Percentiles rank a stretch among this genome's conserved stretches.
Conservation (phyloP, 1,140 invertebrate species). For the Coboldia fuscipes region DNA sequence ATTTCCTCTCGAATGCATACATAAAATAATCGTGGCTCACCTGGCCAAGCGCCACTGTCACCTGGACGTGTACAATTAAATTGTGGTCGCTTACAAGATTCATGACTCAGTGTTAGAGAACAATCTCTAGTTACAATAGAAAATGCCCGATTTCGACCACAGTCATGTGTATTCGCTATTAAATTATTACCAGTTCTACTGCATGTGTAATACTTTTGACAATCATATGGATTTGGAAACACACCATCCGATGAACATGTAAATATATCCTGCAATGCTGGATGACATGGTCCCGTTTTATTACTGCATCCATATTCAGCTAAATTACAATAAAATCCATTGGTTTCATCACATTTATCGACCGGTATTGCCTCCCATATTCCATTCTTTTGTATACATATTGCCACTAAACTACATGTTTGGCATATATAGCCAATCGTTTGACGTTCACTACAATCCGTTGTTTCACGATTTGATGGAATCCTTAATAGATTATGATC, state of each 20-base stretch:
- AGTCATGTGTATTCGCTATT: constrained; percentile 14
- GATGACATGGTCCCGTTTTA: constrained; percentile 17
- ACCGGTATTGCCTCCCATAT: constrained; percentile 19
- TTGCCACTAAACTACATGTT: constrained; percentile 16
- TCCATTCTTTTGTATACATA: constrained; percentile 15
- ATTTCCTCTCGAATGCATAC: constrained; percentile 12
- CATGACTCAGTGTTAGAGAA: constrained; percentile 10
- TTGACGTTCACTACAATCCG: constrained; percentile 12
- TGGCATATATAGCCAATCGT: constrained; percentile 16
- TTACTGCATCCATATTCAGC: constrained; percentile 13
- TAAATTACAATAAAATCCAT: constrained; percentile 18
- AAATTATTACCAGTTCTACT: constrained; percentile 13
- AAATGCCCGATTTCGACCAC: constrained; percentile 15
- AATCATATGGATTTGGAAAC: constrained; percentile 22
- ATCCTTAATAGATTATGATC: too few species aligned
- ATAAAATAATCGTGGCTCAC: constrained; percentile 19
- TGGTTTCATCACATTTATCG: constrained; percentile 14
- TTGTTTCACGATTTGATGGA: constrained; percentile 14
- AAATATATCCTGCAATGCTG: constrained; percentile 9
- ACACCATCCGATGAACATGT: constrained; percentile 8
- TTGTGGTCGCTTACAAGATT: constrained; percentile 9
- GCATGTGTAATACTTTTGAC: constrained; percentile 22
- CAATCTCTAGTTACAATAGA: constrained; percentile 15
- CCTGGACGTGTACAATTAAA: constrained; percentile 12
- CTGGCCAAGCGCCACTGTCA: constrained; percentile 14